Conservation (phyloP, 2,113 vertebrate genomes). For the zebrafish (Danio rerio) region GRCz12tu NC_133195.1:38174501-38175000, state of each 20-base stretch:
- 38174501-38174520: background rate
- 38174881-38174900: background rate
- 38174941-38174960: constrained; percentile 3
- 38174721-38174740: constrained; percentile 20
- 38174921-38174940: constrained; percentile 22
- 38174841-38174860: constrained; percentile 59
- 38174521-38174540: background rate
- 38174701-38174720: too few species aligned
- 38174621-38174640: too few species aligned
- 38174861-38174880: background rate
- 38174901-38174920: constrained; percentile 14
- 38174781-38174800: background rate
- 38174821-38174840: constrained; percentile 64
- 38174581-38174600: too few species aligned
- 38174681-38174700: too few species aligned
- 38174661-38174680: too few species aligned
- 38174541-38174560: too few species aligned
- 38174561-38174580: too few species aligned
- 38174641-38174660: too few species aligned
- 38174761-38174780: background rate
- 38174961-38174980: constrained; percentile 31
- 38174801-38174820: constrained; percentile 17
- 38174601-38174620: too few species aligned
- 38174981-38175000: constrained; percentile 31
- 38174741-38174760: background rate